Evolutionary conservation across 2,797 vertebrate species (phyloP), one percentile per base, ranked within the genome.

Genomic region (Miichthys miiuy): DNA sequence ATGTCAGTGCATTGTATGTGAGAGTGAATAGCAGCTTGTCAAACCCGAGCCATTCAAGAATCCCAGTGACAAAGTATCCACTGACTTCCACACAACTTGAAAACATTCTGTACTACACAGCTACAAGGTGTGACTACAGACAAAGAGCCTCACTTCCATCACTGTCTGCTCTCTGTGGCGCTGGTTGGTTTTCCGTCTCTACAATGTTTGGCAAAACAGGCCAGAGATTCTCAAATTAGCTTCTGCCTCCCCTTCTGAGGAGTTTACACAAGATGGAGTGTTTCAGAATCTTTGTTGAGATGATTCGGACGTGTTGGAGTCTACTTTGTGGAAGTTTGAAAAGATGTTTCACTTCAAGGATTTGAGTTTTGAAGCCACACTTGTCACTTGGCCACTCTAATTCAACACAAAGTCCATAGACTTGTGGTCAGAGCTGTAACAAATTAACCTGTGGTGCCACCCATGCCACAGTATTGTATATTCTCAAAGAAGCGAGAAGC

Each of bases 31-130:
- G 56, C 68, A 58, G 18, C 47, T 60, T n/a, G 61, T 75, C 77
- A 76, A 70, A 79, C 44, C 12, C 23, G 48, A 82, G 4, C n/a
- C 42, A 73, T 57, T 83, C 47, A 73, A 34, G 62, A 51, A 50
- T 73, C 41, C 16, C 46, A 61, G 27, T 9, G 20, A 55, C 23
- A 23, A 47, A 64, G 21, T 18, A 71, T 69, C 63, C 42, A 52
- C 50, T 21, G 23, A 55, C 54, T 55, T 78, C 27, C 6, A 34
- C 54, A 64, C 11, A 8, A 34, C 23, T 11, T 62, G 64, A 64
- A 77, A 54, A 27, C 74, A 68, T 56, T 27, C 21, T 51, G 20
- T 42, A 14, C 27, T 25, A 8, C 46, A 51, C 50, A 41, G 6
- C 50, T 21, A 71, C 27, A 34, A 34, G 6, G 17, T 56, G 58